A percentile compares a stretch with the other conserved stretches of the same genome.
Evolutionary conservation across 2,797 vertebrate species (phyloP).

Genomic region (Esox lucius): DNA sequence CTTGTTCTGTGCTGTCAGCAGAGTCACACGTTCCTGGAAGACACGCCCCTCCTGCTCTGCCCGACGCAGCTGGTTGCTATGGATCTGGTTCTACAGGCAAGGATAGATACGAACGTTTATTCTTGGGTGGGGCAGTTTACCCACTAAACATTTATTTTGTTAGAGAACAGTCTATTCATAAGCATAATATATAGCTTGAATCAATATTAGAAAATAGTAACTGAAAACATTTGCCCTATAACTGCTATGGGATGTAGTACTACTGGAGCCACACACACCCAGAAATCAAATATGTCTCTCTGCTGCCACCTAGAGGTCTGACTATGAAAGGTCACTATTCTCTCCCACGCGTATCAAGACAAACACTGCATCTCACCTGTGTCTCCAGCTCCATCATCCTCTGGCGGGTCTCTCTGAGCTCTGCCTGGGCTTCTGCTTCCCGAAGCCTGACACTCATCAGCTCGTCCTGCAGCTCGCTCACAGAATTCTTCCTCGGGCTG

Average conservation of each 20-base stretch:
- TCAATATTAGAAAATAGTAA: background rate
- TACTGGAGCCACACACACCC: background rate
- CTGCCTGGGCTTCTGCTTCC: constrained; percentile 94
- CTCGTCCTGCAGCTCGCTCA: constrained; percentile 93
- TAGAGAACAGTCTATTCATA: background rate
- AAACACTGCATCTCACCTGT: constrained; percentile 76
- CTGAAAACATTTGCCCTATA: background rate
- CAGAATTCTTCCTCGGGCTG: constrained; percentile 84
- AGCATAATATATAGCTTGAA: background rate
- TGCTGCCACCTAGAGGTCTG: constrained; percentile 61
- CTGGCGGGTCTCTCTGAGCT: constrained; percentile 89
- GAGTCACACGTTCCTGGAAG: constrained; percentile 82
- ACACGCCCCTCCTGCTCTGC: constrained; percentile 84
- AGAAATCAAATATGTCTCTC: constrained; percentile 13
- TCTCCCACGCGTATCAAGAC: background rate
- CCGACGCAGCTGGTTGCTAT: constrained; percentile 89
- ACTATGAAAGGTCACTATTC: constrained; percentile 39
- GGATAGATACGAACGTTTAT: background rate
- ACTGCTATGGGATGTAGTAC: background rate
- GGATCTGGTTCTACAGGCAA: constrained; percentile 88
- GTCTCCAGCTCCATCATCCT: constrained; percentile 94
- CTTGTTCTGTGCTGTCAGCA: constrained; percentile 88
- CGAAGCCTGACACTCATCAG: constrained; percentile 91
- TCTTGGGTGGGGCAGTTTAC: background rate
- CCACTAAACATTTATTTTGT: background rate